Percentiles rank a stretch among this genome's conserved stretches.
These are phyloP conservation scores for Sylvietta virens DNA, from an alignment of 2,113 vertebrate genomes.

Conservation along the genomic window DNA sequence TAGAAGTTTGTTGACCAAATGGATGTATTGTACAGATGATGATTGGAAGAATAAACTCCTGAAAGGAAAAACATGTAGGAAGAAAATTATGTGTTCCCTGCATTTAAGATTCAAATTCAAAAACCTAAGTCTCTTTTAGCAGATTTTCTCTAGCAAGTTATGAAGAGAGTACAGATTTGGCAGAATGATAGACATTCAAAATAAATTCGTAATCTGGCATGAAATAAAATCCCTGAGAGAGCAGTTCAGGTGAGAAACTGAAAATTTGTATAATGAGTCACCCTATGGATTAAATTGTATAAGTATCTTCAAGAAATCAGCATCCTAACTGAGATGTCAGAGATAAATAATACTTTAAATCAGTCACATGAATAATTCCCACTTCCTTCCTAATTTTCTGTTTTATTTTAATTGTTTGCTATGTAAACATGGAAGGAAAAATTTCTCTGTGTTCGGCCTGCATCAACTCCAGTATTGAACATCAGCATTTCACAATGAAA, in stretches of 20 bases:
- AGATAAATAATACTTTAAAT: neutral
- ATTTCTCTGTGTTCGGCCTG: neutral
- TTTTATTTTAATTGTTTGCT: neutral
- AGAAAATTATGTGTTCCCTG: neutral
- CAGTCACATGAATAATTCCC: neutral
- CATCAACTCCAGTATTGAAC: rapidly evolving
- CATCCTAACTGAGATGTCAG: neutral
- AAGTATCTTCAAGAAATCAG: neutral
- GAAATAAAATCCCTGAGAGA: neutral
- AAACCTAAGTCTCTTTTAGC: neutral
- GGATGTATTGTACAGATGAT: neutral
- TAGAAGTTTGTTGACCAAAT: neutral
- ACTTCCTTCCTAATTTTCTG: neutral
- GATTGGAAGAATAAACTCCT: neutral
- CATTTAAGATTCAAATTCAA: neutral
- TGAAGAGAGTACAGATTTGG: neutral
- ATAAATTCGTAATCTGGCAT: neutral
- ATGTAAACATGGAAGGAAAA: neutral
- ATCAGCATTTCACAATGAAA: neutral
- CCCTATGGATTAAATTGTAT: neutral
- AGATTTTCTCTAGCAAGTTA: neutral
- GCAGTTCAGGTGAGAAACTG: neutral
- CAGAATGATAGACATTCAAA: neutral
- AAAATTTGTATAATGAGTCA: neutral
- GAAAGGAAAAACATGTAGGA: neutral